Conservation (phyloP, 1,140 invertebrate species). For the Octopus bimaculoides region DNA sequence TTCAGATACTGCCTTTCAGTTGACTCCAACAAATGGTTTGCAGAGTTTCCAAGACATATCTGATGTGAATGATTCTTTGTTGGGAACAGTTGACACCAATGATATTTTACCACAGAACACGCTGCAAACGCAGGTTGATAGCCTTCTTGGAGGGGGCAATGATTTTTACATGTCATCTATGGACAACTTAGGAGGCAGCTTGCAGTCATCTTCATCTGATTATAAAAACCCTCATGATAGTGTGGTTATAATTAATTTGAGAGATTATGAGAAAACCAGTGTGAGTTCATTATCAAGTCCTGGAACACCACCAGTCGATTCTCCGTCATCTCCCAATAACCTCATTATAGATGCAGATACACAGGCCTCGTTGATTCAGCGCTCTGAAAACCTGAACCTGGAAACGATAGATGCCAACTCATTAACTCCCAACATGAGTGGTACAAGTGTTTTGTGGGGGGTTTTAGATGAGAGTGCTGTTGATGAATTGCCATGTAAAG, state of each 20-base stretch:
- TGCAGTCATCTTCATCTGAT: background rate
- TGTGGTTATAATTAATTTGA: background rate
- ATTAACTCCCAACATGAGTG: background rate
- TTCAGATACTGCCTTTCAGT: conserved; percentile 12
- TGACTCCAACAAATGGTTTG: conserved; percentile 1
- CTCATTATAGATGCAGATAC: conserved; percentile 13
- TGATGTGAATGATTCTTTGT: conserved; percentile 7
- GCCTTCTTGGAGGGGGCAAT: background rate
- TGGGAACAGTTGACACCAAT: background rate
- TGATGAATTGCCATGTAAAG: conserved; percentile 13
- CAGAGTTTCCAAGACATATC: conserved; percentile 10
- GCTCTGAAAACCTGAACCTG: conserved; percentile 5
- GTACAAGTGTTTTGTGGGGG: conserved; percentile 3
- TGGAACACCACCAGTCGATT: background rate
- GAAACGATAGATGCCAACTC: background rate
- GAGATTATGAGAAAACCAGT: conserved; percentile 14
- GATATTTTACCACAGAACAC: conserved; percentile 11
- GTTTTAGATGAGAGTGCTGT: conserved; percentile 12
- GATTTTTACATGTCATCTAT: background rate
- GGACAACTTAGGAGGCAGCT: background rate
- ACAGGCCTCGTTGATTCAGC: conserved; percentile 5
- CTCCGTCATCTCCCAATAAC: background rate
- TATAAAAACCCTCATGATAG: background rate
- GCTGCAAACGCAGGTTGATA: conserved; percentile 5
- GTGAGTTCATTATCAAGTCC: conserved; percentile 12